Conservation (phyloP, 2,113 vertebrate genomes). For the Nothobranchius furzeri region DNA sequence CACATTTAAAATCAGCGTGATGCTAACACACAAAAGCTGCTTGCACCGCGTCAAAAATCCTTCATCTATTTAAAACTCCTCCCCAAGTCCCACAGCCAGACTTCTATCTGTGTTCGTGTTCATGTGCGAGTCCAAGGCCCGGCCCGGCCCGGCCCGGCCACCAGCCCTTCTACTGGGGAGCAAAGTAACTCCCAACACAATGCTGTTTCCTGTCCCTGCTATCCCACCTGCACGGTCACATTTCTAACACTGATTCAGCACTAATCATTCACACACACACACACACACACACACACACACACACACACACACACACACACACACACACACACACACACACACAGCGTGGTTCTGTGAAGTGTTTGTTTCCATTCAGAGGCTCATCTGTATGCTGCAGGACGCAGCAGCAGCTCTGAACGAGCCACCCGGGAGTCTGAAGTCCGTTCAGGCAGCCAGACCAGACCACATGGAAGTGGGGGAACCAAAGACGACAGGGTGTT, state of each 20-base stretch:
- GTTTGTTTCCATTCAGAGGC: conserved; percentile 76
- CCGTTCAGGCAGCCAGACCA: conserved; percentile 63
- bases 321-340: conserved; percentile 21
- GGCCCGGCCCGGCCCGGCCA: conserved; percentile 50
- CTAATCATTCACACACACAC: conserved; percentile 48
- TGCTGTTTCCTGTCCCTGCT: conserved; percentile 64
- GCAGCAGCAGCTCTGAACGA: conserved; percentile 68
- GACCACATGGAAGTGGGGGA: conserved; percentile 64
- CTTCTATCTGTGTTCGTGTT: conserved; percentile 16
- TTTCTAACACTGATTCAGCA: conserved; percentile 63
- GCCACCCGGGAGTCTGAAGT: conserved; percentile 65
- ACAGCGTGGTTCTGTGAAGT: conserved; percentile 68
- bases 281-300: background rate
- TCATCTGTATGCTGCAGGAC: conserved; percentile 78
- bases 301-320: conserved; percentile 4
- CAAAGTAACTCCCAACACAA: conserved; percentile 55
- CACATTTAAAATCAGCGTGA: conserved; percentile 28
- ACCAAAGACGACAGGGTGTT: conserved; percentile 46
- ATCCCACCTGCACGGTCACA: conserved; percentile 70
- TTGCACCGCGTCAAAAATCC: conserved; percentile 20
- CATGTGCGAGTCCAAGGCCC: conserved; percentile 43
- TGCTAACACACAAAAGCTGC: conserved; percentile 25
- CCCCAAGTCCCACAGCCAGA: conserved; percentile 45
- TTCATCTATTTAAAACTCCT: conserved; percentile 25
- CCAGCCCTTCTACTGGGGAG: conserved; percentile 46